Evolutionary conservation across 1,140 invertebrate species (phyloP), one percentile per base, ranked within the genome.

Genomic region (Microplitis demolitor): DNA sequence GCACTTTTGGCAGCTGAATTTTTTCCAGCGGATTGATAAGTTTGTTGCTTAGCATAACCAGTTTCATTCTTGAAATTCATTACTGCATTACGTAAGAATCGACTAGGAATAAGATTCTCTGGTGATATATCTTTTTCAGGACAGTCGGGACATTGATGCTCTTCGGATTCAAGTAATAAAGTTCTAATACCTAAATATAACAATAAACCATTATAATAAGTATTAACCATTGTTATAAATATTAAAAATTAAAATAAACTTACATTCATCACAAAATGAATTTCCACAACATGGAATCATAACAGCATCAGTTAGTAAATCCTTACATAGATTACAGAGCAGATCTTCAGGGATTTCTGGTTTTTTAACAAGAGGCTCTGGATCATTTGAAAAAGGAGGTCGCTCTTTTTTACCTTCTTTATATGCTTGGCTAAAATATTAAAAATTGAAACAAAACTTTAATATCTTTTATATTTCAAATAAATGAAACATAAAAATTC

Each of bases 231-330:
- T 24, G 2, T 24, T 11, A 70, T 58, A 14, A 61, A 70, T 39
- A 58, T 56, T 64, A 9, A 64, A 73, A 60, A 64, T 56, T 51
- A 51, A 67, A 66, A 37, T 71, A 54, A 53, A 67, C 92, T 91
- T 91, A 96, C 97, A 99, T 88, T 99, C 97, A 89, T 99, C 97
- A 88, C 98, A 99, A 87, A 97, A 99, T 33, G 96, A 98, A 85
- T 96, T 96, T 14, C 96, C 97, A 87, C 97, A 99, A 82, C 98
- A 99, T 1, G 96, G 96, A 83, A 97, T 97, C 90, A 98, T 93
- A 11, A 99, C 96, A 67, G 97, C 97, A 88, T 99, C 97, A 0
- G 93, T 93, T 66, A 99, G 89, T n/a, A 99, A 86, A 86, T 98
- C 96, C 66, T 95, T 92, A 86, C 98, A 99, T 50, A 99, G 91